Conservation (phyloP, 2,888 invertebrate species). For the Nomada fucata region DNA sequence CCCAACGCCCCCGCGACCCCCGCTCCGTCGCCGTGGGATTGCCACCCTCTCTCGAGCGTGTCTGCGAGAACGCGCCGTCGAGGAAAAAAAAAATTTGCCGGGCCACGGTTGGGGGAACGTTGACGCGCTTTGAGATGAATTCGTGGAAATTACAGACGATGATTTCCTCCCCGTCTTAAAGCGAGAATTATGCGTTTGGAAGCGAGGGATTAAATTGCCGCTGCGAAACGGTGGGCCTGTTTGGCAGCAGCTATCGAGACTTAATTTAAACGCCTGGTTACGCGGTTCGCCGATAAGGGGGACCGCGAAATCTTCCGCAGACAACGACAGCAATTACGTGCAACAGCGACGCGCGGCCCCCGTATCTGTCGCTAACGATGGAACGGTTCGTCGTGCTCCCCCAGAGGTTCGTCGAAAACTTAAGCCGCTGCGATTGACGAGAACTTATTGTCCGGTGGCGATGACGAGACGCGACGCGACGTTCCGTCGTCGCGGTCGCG, state of each 20-base stretch:
- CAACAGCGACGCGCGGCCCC: constrained; percentile 40
- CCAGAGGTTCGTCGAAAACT: constrained; percentile 62
- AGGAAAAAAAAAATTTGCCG: constrained; percentile 20
- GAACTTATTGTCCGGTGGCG: constrained; percentile 63
- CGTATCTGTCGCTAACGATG: constrained; percentile 50
- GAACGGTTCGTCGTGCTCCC: constrained; percentile 33
- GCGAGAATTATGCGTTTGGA: background rate
- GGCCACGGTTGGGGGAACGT: background rate
- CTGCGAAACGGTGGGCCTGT: background rate
- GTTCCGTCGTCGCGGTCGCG: no score
- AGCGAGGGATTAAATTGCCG: background rate
- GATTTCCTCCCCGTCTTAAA: background rate
- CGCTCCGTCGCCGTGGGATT: constrained; percentile 38
- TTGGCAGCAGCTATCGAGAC: constrained; percentile 7
- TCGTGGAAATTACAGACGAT: background rate
- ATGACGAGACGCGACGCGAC: background rate
- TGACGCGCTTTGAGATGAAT: background rate
- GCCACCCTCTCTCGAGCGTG: constrained; percentile 44
- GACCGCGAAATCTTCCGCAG: constrained; percentile 43
- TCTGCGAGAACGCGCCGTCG: constrained; percentile 37
- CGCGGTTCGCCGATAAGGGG: constrained; percentile 20
- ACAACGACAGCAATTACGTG: constrained; percentile 62
- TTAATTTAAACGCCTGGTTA: constrained; percentile 1
- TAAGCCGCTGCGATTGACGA: constrained; percentile 62
- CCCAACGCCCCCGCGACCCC: background rate